These are phyloP conservation scores for Phasia obesa DNA, from an alignment of 2,888 invertebrate species.

Conservation along the genomic window DNA sequence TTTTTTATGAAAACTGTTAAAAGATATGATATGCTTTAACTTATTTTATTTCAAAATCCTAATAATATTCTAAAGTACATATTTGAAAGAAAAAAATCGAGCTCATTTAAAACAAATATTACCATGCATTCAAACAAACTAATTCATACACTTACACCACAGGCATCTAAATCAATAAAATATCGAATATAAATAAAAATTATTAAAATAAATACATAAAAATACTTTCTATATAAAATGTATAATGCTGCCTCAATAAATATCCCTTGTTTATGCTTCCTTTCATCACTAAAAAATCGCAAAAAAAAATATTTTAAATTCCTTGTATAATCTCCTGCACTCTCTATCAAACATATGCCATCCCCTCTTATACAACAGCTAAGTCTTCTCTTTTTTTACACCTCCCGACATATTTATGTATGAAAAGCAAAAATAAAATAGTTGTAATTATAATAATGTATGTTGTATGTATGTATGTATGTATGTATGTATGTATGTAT, in stretches of 20 bases:
- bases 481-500: no score
- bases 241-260: conserved; percentile 4
- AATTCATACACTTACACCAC: neutral
- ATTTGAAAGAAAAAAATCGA: no score
- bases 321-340: neutral
- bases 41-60: no score
- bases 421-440: conserved; percentile 8
- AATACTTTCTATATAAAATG: conserved; percentile 6
- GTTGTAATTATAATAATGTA: conserved; percentile 26
- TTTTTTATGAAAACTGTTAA: no score
- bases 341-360: no score
- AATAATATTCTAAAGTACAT: no score
- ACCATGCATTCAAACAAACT: no score
- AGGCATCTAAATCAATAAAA: conserved; percentile 7
- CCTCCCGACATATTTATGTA: neutral
- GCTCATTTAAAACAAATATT: no score
- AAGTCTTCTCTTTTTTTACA: neutral
- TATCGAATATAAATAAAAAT: neutral
- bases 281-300: neutral
- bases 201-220: neutral
- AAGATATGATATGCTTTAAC: no score
- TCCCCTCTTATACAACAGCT: neutral
- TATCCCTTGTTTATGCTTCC: neutral
- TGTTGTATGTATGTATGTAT: neutral
- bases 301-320: neutral